Conservation (phyloP, 2,113 vertebrate species). For the Seriola quinqueradiata region DNA sequence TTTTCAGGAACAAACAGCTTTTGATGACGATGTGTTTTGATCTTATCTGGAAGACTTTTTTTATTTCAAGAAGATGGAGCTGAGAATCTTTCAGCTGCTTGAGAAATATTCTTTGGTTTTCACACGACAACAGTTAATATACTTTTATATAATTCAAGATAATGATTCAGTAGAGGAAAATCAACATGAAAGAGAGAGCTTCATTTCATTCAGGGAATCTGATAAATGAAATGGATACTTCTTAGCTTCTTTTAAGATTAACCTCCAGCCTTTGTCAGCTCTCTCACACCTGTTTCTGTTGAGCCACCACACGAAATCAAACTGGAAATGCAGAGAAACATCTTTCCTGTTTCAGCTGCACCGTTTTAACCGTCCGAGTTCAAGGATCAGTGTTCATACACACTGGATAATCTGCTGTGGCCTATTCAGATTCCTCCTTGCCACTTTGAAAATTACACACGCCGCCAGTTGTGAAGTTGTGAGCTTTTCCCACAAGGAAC, state of each 20-base stretch:
- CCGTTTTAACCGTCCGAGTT: conserved; percentile 36
- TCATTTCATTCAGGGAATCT: neutral
- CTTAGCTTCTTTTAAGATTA: conserved; percentile 11
- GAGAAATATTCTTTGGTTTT: neutral
- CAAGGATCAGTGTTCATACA: conserved; percentile 55
- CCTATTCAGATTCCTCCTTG: conserved; percentile 61
- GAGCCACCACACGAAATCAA: conserved; percentile 34
- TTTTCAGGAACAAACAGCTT: neutral
- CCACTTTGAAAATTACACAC: conserved; percentile 69
- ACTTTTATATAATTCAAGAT: neutral
- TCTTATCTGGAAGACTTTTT: neutral
- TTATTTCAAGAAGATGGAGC: neutral
- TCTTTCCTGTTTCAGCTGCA: neutral
- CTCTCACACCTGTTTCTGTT: conserved; percentile 40
- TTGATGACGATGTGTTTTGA: neutral
- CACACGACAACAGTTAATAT: neutral
- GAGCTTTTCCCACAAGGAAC: conserved; percentile 57
- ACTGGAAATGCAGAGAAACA: neutral
- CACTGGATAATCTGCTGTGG: conserved; percentile 56
- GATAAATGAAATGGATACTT: conserved; percentile 1
- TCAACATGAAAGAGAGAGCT: neutral
- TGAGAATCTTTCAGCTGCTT: neutral
- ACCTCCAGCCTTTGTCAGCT: conserved; percentile 3
- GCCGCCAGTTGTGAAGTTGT: conserved; percentile 52
- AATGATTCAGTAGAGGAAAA: neutral